Evolutionary conservation across 2,113 vertebrate genomes (phyloP).

Genomic region (Oostethus manadensis): DNA sequence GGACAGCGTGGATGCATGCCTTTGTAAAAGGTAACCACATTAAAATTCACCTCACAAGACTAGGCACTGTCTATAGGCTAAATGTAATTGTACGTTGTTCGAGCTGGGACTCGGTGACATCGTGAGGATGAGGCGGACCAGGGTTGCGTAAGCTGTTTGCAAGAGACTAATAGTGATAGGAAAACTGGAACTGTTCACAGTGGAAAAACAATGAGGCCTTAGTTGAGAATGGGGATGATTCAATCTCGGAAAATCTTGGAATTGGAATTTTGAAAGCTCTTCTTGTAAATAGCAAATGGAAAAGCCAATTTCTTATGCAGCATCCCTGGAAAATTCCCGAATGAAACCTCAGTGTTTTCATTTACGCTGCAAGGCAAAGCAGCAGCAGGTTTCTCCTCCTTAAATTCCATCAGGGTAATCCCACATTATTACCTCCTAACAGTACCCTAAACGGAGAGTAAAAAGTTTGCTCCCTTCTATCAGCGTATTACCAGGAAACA

Average conservation of each 20-base stretch:
- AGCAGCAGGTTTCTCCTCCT: constrained; percentile 52
- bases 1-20: constrained; percentile 26
- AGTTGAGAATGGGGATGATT: constrained; percentile 8
- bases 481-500: constrained; percentile 75
- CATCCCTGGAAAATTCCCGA: constrained; percentile 35
- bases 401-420: constrained; percentile 61
- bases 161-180: not conserved
- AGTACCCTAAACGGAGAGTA: constrained; percentile 65
- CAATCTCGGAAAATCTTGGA: constrained; percentile 23
- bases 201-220: constrained; percentile 6
- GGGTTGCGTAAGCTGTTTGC: constrained; percentile 19
- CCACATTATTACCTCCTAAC: constrained; percentile 68
- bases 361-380: constrained; percentile 49
- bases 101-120: constrained; percentile 35
- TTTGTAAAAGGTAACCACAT: constrained; percentile 57
- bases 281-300: constrained; percentile 25
- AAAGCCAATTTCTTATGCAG: constrained; percentile 9
- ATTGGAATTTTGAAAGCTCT: constrained; percentile 18
- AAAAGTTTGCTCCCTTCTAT: constrained; percentile 70
- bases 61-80: constrained; percentile 31
- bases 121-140: constrained; percentile 22
- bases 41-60: constrained; percentile 56
- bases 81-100: constrained; percentile 53
- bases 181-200: constrained; percentile 1
- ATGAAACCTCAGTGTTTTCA: constrained; percentile 54